Evolutionary conservation across 1,140 invertebrate genomes (phyloP), one percentile per base, ranked within the genome.

Genomic region (Sarcophaga bullata): DNA sequence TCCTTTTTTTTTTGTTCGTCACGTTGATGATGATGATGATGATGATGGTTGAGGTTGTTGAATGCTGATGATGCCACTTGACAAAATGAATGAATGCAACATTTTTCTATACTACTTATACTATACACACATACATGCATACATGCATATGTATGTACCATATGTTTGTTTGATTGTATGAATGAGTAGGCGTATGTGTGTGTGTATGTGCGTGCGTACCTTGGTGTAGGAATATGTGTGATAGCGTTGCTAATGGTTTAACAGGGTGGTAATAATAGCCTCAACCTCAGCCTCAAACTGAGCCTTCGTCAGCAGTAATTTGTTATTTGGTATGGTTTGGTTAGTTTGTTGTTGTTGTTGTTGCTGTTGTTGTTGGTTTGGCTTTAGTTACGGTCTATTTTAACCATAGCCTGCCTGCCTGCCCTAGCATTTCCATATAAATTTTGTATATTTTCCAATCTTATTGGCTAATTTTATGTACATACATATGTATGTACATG

Each of bases 1-100:
- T n/a, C 1, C 11, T 62, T 10, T 10, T 54, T 54, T 10, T 10
- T 15, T 54, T 10, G 52, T 15, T 54, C 15, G 58, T 17, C 19
- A 17, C 19, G n/a, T n/a, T 73, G 46, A 2, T 75, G 73, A 11
- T 78, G 8, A 3, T 50, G 19, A 1, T 78, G 10, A 78, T 78
- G 49, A 78, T 78, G 75, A 78, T 78, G 75, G 48, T 78, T 78
- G 75, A 78, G 75, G 49, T 78, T 78, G 75, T 78, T 78, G 75
- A 52, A 78, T 78, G 75, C 75, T 78, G 75, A 78, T 78, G 75
- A 78, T 78, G 75, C 75, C 75, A 78, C 75, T 78, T 78, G 75
- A 78, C 75, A 78, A 78, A 78, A 78, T 78, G 75, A 78, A 78
- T 78, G 75, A 78, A 78, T 78, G 75, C 75, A 78, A 78, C 75